Conservation (phyloP, 1,140 invertebrate species). For the Drosophila athabasca region DNA sequence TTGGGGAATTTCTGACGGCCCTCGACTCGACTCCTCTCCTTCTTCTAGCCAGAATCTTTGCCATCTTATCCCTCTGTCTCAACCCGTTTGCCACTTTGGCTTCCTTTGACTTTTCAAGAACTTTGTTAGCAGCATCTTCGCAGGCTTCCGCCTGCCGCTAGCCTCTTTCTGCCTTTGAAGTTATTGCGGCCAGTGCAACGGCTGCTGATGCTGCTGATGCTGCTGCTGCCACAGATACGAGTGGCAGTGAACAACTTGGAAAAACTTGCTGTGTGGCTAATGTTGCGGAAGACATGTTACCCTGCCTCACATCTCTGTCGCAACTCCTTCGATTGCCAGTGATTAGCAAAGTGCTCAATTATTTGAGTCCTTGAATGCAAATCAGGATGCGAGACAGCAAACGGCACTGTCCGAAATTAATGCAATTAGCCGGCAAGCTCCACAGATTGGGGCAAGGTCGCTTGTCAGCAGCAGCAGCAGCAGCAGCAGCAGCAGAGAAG, state of each 20-base stretch:
- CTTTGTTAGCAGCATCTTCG: slow-evolving; percentile 51
- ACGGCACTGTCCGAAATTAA: slow-evolving; percentile 11
- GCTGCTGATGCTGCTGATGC: background rate
- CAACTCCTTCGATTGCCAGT: slow-evolving; percentile 9
- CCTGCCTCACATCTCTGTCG: background rate
- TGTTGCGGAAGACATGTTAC: slow-evolving; percentile 65
- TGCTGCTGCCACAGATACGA: too few relatives aligned
- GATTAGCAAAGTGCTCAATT: slow-evolving; percentile 35
- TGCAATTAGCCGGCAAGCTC: slow-evolving; percentile 42
- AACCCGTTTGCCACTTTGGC: slow-evolving; percentile 64
- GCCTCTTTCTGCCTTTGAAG: slow-evolving; percentile 41
- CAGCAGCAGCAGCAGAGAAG: background rate
- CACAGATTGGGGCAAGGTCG: slow-evolving; percentile 3
- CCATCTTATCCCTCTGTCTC: slow-evolving; percentile 24
- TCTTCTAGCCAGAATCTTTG: slow-evolving; percentile 4
- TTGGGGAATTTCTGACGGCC: slow-evolving; percentile 67
- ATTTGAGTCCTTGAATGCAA: slow-evolving; percentile 10
- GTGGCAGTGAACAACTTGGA: background rate
- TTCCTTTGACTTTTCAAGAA: slow-evolving; percentile 57
- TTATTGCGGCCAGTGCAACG: slow-evolving; percentile 53
- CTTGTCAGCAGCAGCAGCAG: slow-evolving; percentile 10
- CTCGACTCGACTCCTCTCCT: slow-evolving; percentile 20
- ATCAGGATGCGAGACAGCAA: background rate
- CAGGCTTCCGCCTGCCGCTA: background rate
- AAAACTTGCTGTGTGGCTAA: slow-evolving; percentile 66